Evolutionary conservation across 2,113 vertebrate genomes (phyloP).

Genomic region (Atractosteus spatula): DNA sequence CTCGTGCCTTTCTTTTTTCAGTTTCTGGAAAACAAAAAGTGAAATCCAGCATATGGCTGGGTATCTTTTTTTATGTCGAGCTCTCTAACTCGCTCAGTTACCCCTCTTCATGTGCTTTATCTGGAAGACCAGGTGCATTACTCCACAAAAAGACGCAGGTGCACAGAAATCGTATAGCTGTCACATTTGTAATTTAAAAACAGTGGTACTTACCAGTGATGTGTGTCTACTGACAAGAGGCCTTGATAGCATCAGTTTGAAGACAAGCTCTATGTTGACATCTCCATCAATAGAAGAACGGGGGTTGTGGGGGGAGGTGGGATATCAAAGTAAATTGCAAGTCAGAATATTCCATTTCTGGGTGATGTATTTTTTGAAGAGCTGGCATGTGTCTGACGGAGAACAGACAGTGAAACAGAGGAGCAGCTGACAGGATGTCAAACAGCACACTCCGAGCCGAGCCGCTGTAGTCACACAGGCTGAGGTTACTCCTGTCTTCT

Average conservation of each 20-base stretch:
- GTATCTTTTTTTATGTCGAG: neutral
- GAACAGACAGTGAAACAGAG: neutral
- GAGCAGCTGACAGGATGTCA: neutral
- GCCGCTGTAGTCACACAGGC: too few relatives aligned
- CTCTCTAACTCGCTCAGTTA: too few relatives aligned
- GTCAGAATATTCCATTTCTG: constrained; percentile 13
- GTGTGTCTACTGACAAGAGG: neutral
- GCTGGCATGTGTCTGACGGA: neutral
- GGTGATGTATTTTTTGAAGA: constrained; percentile 1
- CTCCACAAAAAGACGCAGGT: neutral
- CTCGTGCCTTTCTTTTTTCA: too few relatives aligned
- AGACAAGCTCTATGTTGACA: neutral
- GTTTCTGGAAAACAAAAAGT: too few relatives aligned
- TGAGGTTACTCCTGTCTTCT: too few relatives aligned
- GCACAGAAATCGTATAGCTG: too few relatives aligned
- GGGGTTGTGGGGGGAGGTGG: neutral
- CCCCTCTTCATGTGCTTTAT: too few relatives aligned
- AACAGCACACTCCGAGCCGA: too few relatives aligned
- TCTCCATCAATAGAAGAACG: constrained; percentile 4
- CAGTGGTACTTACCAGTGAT: neutral
- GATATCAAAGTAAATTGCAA: neutral
- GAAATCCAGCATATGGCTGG: neutral
- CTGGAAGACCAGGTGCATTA: neutral
- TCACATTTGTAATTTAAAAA: neutral
- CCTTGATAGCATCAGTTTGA: neutral